Percentiles rank a stretch among this genome's conserved stretches.
phyloP scores from a whole-genome alignment of 2,888 invertebrate genomes.

The Nebria brevicollis region DNA sequence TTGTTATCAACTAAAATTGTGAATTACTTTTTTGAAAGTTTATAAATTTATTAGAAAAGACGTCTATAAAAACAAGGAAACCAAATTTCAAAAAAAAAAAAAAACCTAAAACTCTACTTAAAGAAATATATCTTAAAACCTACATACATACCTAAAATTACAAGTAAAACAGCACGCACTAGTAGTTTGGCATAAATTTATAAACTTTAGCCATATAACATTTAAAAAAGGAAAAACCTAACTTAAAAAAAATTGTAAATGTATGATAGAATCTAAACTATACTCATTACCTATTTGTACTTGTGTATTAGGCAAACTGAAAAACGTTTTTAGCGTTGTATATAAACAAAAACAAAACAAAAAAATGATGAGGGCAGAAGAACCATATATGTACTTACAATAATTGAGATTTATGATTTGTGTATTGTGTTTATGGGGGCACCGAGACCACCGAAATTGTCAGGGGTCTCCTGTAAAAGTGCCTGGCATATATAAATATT shows the following conservation, averaged over 20 bases:
- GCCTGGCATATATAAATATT: constrained; percentile 46
- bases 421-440: constrained; percentile 41
- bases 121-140: background rate
- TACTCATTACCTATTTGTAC: constrained; percentile 26
- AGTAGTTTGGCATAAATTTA: constrained; percentile 16
- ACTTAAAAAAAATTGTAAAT: constrained; percentile 15
- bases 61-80: background rate
- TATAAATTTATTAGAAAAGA: background rate
- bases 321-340: constrained; percentile 39
- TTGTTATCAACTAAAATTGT: background rate
- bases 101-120: background rate
- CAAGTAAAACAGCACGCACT: constrained; percentile 14
- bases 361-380: background rate
- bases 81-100: background rate
- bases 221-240: constrained; percentile 21
- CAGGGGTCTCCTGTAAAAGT: constrained; percentile 43
- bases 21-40: background rate
- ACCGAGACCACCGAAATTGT: constrained; percentile 39
- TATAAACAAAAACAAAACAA: constrained; percentile 11
- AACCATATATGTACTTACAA: constrained; percentile 18
- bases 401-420: constrained; percentile 11
- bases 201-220: constrained; percentile 2
- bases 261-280: constrained; percentile 33
- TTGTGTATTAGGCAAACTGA: constrained; percentile 19
- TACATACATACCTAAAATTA: constrained; percentile 3